Base-by-base conservation (phyloP, 2,797 vertebrate genomes). In the Sebastes miniatus region DNA sequence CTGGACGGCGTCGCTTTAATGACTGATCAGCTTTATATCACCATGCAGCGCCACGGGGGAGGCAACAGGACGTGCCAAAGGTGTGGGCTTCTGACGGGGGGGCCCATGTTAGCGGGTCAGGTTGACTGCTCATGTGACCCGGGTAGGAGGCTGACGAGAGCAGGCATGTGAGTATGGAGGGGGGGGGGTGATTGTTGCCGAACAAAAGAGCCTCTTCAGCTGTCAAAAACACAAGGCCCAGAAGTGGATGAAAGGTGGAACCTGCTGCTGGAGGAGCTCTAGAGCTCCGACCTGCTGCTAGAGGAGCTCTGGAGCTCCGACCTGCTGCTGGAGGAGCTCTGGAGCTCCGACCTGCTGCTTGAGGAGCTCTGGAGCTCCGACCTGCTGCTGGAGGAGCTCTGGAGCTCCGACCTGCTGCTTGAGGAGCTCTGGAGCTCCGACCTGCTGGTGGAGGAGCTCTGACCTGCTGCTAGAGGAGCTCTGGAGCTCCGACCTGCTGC, bases 131-230 rank as follows among this genome's bases (percentile, higher is more conserved):
- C 93, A 89, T 85, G 84, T 93, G 91, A 93, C 89, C 88, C 34
- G 77, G 93, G 93, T 91, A 47, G 93, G 92, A 92, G 91, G 89
- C 87, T 91, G 91, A 91, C 81, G 67, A 85, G 77, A 92, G 83
- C 92, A 92, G 85, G 89, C 93, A 94, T 92, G 89, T 93, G 93
- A 92, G 86, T 36, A 59, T 36, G 86, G 77, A 88, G 91, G 87
- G 88, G 87, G 76, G n/a, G 76, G 82, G 80, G 78, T 82, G 85
- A 93, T 91, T 93, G 93, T 93, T 93, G 80, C 89, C 81, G 77
- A 92, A 93, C 91, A 95, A 94, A 92, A 92, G 92, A 36, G 73
- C 79, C 88, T 87, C 88, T 93, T 93, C 65, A 91, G 69, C 69
- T 2, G 43, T 92, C 89, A 90, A 83, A 87, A 92, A 88, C 91